These are phyloP conservation scores for Chrysemys picta DNA, from an alignment of 2,113 vertebrate species.

Conservation along the genomic window DNA sequence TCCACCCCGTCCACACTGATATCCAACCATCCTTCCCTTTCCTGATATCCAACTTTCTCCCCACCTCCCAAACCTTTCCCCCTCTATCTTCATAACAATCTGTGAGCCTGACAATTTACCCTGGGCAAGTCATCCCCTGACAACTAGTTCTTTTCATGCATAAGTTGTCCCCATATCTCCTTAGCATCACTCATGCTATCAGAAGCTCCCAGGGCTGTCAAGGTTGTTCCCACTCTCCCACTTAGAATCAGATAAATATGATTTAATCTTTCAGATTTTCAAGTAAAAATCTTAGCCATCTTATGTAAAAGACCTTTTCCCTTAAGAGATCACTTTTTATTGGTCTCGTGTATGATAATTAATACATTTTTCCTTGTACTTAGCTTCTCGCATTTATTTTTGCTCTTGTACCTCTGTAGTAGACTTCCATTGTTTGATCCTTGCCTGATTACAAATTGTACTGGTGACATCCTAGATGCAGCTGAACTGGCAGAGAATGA, in stretches of 20 bases:
- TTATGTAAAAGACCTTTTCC: neutral
- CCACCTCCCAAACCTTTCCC: neutral
- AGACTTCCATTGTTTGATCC: neutral
- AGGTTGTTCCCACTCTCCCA: neutral
- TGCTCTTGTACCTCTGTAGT: neutral
- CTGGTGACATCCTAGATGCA: neutral
- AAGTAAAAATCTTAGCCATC: neutral
- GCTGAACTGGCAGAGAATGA: neutral
- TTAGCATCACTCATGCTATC: neutral
- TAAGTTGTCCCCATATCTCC: neutral
- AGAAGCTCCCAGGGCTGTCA: neutral
- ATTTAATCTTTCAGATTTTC: neutral
- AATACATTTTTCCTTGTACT: neutral
- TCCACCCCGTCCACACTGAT: neutral
- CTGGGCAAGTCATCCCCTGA: neutral
- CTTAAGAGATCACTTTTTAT: neutral
- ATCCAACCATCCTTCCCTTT: neutral
- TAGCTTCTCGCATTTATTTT: neutral
- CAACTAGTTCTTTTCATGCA: neutral
- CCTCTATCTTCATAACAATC: too few species aligned
- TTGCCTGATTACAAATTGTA: neutral
- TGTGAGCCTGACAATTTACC: too few species aligned
- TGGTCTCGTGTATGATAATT: neutral
- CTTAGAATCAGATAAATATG: accelerated
- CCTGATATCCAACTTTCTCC: neutral